Evolutionary conservation across 2,888 invertebrate species (phyloP).

Genomic region (Pollenia amentaria): DNA sequence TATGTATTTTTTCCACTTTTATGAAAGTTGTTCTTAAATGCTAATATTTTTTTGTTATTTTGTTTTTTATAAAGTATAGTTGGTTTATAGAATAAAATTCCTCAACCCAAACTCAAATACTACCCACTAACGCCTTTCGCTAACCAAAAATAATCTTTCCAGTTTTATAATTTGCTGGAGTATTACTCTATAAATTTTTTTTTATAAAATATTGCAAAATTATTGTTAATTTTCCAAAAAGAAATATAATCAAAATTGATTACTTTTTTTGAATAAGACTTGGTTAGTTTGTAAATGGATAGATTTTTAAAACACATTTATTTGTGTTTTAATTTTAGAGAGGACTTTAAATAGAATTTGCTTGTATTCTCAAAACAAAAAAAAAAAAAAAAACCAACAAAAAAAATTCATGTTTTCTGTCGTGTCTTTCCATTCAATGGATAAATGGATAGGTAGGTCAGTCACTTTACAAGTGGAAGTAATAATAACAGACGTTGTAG

Average conservation of each 20-base stretch:
- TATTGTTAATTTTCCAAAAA: constrained; percentile 41
- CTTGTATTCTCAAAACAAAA: background rate
- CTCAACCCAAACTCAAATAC: constrained; percentile 30
- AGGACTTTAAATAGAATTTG: background rate
- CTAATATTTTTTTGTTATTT: constrained; percentile 13
- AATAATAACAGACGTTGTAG: constrained; percentile 56
- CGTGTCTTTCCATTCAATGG: constrained; percentile 59
- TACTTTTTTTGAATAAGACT: constrained; percentile 62
- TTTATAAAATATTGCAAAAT: constrained; percentile 56
- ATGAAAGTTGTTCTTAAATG: constrained; percentile 66
- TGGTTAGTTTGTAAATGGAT: constrained; percentile 70
- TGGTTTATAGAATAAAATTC: constrained; percentile 24
- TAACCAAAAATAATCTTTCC: background rate
- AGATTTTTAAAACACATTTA: constrained; percentile 63
- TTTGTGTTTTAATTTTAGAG: constrained; percentile 29
- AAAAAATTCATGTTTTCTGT: constrained; percentile 53
- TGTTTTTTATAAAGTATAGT: constrained; percentile 24
- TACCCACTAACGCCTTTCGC: background rate
- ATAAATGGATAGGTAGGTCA: constrained; percentile 72
- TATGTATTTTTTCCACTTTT: constrained; percentile 72
- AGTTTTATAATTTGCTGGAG: constrained; percentile 44
- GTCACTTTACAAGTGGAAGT: constrained; percentile 72
- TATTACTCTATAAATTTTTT: background rate
- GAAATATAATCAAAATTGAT: constrained; percentile 64
- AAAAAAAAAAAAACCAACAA: background rate